A percentile compares a stretch with the other conserved stretches of the same genome.
These are phyloP conservation scores for Dryas iulia DNA, from an alignment of 1,140 invertebrate species.

Conservation along the genomic window DNA sequence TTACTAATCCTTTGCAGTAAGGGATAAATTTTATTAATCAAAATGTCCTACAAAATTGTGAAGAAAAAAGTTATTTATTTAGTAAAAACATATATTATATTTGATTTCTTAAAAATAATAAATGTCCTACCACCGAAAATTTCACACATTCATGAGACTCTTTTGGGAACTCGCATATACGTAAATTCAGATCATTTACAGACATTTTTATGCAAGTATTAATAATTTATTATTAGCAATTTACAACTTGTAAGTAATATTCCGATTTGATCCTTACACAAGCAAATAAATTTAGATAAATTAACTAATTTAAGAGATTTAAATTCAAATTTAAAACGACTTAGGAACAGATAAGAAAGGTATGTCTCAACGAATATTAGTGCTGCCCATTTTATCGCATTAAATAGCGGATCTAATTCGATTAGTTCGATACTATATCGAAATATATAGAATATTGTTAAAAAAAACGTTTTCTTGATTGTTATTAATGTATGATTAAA, in stretches of 20 bases:
- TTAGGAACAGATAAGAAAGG: too few species aligned
- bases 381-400: too few species aligned
- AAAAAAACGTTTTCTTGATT: too few species aligned
- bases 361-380: too few species aligned
- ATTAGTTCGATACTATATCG: too few species aligned
- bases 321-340: background rate
- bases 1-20: conserved; percentile 44
- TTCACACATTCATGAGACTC: conserved; percentile 21
- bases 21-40: conserved; percentile 48
- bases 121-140: conserved; percentile 17
- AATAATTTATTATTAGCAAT: background rate
- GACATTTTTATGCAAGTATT: background rate
- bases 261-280: too few species aligned
- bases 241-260: background rate
- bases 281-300: too few species aligned
- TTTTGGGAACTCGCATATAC: conserved; percentile 8
- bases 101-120: background rate
- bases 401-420: too few species aligned
- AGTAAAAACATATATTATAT: background rate
- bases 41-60: conserved; percentile 10
- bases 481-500: too few species aligned
- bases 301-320: too few species aligned
- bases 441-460: too few species aligned
- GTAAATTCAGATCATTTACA: background rate
- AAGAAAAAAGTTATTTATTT: conserved; percentile 2